Evolutionary conservation across 2,888 invertebrate genomes (phyloP), one percentile per base, ranked within the genome.

Genomic region (Gari tellinella): DNA sequence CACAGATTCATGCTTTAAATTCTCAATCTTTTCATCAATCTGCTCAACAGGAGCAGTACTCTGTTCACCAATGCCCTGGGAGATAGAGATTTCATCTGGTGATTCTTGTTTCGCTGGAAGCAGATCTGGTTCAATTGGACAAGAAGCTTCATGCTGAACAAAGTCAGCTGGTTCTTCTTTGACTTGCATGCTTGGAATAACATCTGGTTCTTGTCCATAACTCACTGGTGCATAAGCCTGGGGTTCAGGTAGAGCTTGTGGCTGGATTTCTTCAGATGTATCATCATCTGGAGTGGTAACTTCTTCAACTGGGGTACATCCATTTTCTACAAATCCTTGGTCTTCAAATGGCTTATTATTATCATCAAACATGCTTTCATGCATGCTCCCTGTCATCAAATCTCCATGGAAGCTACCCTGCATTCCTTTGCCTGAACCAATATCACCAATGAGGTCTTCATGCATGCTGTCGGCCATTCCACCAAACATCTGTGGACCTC

Each of bases 211-310:
- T 62, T 86, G 82, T 12, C 63, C 58, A 58, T 80, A 82, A 31
- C 65, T 66, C 19, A 65, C 52, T 40, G 82, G 78, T 43, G 83
- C 75, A 64, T 82, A 84, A 41, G 83, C 84, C 37, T 86, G 80
- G 43, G 88, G 87, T 64, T 88, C 89, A 65, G 89, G 89, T 8
- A 88, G 67, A 58, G 87, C 82, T 49, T 87, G 84, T 43, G 88
- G 87, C 46, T 85, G 84, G 25, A 86, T 78, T 53, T 85, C 84
- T 52, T 87, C 86, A 25, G 83, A 73, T 19, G 74, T 80, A 7
- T 81, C 80, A 73, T 82, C 80, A 40, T 77, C 72, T 51, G 78
- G 79, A n/a, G 73, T 78, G 15, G 58, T 56, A 0, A 81, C 25
- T n/a, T 79, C 75, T 43, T 79, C 67, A 21, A 70, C 49, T 21